Conservation (phyloP, 2,888 invertebrate genomes). For the Cryptosula pallasiana region DNA sequence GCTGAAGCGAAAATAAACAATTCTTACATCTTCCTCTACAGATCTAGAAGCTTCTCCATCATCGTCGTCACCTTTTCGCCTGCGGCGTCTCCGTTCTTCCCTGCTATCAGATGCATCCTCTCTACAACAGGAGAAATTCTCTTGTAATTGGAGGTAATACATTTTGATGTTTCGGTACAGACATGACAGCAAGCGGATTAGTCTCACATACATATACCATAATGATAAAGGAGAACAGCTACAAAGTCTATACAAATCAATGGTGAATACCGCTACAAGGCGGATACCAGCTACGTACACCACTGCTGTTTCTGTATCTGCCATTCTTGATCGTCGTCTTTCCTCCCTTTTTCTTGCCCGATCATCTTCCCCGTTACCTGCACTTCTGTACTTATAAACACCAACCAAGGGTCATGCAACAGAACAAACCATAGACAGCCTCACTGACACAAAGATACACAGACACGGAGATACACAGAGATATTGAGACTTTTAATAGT, state of each 20-base stretch:
- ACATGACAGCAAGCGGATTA: no score
- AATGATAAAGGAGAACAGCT: no score
- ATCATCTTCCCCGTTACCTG: slow-evolving; percentile 7
- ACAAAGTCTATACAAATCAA: no score
- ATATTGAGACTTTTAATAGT: no score
- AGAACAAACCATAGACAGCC: not conserved
- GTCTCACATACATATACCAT: no score
- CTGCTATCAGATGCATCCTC: not conserved
- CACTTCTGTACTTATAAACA: not conserved
- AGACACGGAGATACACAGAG: no score
- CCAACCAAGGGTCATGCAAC: slow-evolving; percentile 9
- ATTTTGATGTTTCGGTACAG: no score
- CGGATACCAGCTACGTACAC: slow-evolving; percentile 9
- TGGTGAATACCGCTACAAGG: no score
- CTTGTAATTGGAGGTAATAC: no score
- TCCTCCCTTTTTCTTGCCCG: slow-evolving; percentile 4
- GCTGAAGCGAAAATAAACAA: no score
- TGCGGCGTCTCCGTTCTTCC: slow-evolving; percentile 16
- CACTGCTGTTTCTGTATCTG: not conserved
- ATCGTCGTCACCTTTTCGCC: slow-evolving; percentile 2
- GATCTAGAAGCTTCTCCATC: not conserved
- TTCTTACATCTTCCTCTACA: slow-evolving; percentile 19
- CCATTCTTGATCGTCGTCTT: slow-evolving; percentile 5
- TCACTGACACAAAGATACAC: no score
- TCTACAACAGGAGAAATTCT: no score